These are phyloP conservation scores for Esox lucius DNA, from an alignment of 2,797 vertebrate species.

Conservation along the genomic window DNA sequence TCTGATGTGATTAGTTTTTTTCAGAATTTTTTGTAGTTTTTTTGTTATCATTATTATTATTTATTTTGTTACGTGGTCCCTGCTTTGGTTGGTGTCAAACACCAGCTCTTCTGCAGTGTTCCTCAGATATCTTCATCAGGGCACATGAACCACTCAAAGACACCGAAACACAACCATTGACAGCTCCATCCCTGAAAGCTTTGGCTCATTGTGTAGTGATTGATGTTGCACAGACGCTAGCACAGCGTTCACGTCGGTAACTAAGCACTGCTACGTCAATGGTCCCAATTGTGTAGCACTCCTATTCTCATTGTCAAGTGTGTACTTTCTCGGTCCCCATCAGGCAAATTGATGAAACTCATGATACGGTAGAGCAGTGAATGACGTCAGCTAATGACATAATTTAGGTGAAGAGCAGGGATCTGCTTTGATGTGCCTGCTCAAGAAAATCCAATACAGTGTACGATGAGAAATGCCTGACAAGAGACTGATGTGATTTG, in stretches of 20 bases:
- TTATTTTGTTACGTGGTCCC: no score
- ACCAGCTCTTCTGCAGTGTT: no score
- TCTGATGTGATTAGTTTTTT: no score
- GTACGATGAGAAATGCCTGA: constrained; percentile 1
- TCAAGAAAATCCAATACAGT: background rate
- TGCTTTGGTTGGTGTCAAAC: no score
- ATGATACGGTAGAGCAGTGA: background rate
- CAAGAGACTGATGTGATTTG: constrained; percentile 28
- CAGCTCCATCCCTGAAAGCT: background rate
- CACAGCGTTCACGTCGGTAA: background rate
- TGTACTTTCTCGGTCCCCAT: background rate
- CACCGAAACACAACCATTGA: background rate
- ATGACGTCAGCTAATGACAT: background rate
- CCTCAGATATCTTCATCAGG: background rate
- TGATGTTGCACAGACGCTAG: background rate
- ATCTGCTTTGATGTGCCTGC: background rate
- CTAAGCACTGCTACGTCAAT: background rate
- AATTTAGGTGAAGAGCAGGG: background rate
- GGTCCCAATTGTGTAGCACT: background rate
- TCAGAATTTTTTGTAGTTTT: no score
- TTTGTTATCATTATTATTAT: no score
- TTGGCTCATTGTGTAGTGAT: background rate
- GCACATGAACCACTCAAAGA: background rate
- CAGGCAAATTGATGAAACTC: background rate
- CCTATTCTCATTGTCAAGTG: no score